A percentile compares a stretch with the other conserved stretches of the same genome.
These are phyloP conservation scores for Lumbricus terrestris DNA, from an alignment of 2,888 invertebrate genomes.

Conservation along the genomic window DNA sequence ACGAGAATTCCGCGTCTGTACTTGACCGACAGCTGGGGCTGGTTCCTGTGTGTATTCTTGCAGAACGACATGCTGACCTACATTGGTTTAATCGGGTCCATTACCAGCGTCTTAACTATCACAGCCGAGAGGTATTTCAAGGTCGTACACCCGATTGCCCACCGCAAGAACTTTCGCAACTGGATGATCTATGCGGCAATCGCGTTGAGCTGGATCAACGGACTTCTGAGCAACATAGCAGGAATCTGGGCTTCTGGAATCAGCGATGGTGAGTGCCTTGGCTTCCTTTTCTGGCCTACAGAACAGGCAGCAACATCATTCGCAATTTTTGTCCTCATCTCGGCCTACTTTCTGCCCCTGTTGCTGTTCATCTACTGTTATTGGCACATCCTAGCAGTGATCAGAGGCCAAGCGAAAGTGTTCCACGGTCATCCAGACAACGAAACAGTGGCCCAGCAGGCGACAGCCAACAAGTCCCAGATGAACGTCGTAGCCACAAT, in stretches of 20 bases:
- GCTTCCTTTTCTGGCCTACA: neutral
- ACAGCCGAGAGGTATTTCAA: slow-evolving; percentile 15
- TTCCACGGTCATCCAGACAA: neutral
- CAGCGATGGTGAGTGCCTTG: neutral
- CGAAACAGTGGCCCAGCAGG: neutral
- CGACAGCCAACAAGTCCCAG: slow-evolving; percentile 7
- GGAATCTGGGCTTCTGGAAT: neutral
- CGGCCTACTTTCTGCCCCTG: neutral
- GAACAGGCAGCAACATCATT: neutral
- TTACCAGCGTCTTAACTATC: slow-evolving; percentile 4
- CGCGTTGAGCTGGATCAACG: neutral
- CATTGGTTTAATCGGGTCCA: slow-evolving; percentile 4
- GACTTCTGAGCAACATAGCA: neutral
- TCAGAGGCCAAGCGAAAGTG: slow-evolving; percentile 6
- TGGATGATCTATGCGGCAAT: slow-evolving; percentile 15
- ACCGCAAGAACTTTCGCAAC: slow-evolving; percentile 14
- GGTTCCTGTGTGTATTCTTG: neutral
- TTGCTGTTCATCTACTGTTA: neutral
- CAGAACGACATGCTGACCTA: neutral
- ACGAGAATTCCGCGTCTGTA: neutral
- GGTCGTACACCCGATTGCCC: slow-evolving; percentile 17
- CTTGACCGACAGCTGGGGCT: neutral
- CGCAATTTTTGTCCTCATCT: neutral
- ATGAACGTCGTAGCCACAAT: slow-evolving; percentile 8
- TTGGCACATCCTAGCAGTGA: neutral